Evolutionary conservation across 2,888 invertebrate genomes (phyloP).

Genomic region (Habrosyne pyritoides): DNA sequence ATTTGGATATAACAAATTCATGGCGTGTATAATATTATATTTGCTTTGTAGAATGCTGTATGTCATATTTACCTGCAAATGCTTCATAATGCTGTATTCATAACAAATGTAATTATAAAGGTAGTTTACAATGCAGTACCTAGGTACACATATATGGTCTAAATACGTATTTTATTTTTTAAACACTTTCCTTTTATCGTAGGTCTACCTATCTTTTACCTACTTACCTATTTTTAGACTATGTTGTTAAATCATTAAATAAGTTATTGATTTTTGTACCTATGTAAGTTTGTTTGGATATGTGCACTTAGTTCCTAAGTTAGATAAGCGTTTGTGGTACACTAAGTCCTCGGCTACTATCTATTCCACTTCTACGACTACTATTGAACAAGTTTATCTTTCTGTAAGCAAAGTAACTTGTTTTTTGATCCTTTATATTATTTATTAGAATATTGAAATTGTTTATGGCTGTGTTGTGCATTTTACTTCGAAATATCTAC

Average conservation of each 20-base stretch:
- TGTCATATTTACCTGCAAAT: too few species aligned
- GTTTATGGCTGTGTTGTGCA: conserved; percentile 39
- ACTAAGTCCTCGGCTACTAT: not conserved
- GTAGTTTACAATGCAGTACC: too few species aligned
- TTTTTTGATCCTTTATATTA: not conserved
- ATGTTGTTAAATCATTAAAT: not conserved
- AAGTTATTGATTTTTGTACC: not conserved
- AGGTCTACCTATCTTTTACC: not conserved
- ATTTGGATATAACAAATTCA: not conserved
- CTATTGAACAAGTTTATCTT: not conserved
- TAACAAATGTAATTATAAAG: not conserved
- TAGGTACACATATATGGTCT: too few species aligned
- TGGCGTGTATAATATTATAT: too few species aligned
- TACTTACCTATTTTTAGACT: not conserved
- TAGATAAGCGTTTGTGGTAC: not conserved
- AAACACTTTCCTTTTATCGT: too few species aligned
- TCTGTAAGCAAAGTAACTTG: not conserved
- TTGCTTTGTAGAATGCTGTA: too few species aligned
- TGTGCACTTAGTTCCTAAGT: not conserved
- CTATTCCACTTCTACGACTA: not conserved
- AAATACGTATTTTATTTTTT: too few species aligned
- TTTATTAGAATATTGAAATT: not conserved
- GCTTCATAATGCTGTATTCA: not conserved
- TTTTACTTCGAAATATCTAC: conserved; percentile 17
- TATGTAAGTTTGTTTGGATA: not conserved